These are phyloP conservation scores for Chaetorhynchus papuensis DNA, from an alignment of 2,113 vertebrate species.

Conservation along the genomic window DNA sequence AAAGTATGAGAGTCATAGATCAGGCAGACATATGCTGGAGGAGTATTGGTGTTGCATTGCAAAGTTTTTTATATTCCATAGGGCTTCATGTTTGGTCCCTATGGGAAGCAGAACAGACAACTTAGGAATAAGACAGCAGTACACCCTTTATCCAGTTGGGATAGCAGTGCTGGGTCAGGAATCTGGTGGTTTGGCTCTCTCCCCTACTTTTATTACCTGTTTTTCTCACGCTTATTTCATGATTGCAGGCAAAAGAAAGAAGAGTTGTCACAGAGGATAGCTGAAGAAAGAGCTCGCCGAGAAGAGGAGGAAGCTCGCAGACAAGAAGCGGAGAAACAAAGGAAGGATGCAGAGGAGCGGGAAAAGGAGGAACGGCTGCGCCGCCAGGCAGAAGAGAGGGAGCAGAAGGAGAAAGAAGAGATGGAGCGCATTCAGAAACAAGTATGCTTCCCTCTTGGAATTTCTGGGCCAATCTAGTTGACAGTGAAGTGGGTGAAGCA, in stretches of 20 bases:
- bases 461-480: background rate
- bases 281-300: slow-evolving; percentile 80
- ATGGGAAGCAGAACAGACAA: background rate
- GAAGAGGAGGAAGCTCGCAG: slow-evolving; percentile 84
- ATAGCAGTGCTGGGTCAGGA: background rate
- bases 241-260: slow-evolving; percentile 81
- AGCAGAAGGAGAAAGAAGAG: slow-evolving; percentile 80
- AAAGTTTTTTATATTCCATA: background rate
- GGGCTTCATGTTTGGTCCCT: background rate
- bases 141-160: background rate
- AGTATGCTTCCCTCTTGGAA: slow-evolving; percentile 57
- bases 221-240: background rate
- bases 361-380: slow-evolving; percentile 67
- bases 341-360: slow-evolving; percentile 70
- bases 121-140: background rate
- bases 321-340: slow-evolving; percentile 75
- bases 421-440: slow-evolving; percentile 81
- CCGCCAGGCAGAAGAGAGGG: slow-evolving; percentile 69
- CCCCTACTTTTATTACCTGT: background rate
- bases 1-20: fast-evolving
- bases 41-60: background rate
- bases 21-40: background rate
- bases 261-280: slow-evolving; percentile 84
- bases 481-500: background rate
- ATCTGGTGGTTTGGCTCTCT: background rate